Evolutionary conservation across 2,888 invertebrate species (phyloP), one percentile per base, ranked within the genome.

Genomic region (Halictus ligatus): DNA sequence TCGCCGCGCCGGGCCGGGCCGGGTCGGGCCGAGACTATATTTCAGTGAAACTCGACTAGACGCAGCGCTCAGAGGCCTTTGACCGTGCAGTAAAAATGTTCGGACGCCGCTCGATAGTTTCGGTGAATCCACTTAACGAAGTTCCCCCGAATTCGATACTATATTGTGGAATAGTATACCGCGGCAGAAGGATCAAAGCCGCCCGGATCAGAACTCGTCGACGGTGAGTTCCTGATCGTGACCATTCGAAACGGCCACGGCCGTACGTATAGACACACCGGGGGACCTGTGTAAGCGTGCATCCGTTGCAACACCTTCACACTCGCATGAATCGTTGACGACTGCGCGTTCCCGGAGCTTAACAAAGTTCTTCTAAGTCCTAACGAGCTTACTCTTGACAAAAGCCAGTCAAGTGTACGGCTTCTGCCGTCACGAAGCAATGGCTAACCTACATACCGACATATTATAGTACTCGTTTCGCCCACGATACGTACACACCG

Each of bases 321-420:
- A 67, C 64, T 60, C 50, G 40, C 54, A 35, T 50, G 48, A 71
- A 54, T 74, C 84, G 80, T 88, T 81, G 89, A 84, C 81, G 81
- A 78, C 81, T 54, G 71, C 76, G 89, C 84, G 86, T 77, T 86
- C 87, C 58, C 88, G 69, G 83, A 67, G 91, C 89, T 91, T 91
- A 90, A 90, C 86, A 90, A 90, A 92, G 89, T 90, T 92, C 91
- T 92, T 92, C 90, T 77, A 81, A 88, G 90, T 90, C 84, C 91
- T 93, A 93, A 93, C 93, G 91, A 93, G 93, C 93, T 93, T 92
- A 93, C 89, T 89, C 90, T 89, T 88, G 87, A 84, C 89, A 86
- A 88, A 88, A 90, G 83, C 90, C 87, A 84, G 82, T 88, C 86
- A 83, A 89, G 86, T 88, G 88, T 91, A 92, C 81, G 92, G 92